A percentile compares a stretch with the other conserved stretches of the same genome.
Evolutionary conservation across 2,113 vertebrate species (phyloP).

Genomic region (Neotoma lepida): DNA sequence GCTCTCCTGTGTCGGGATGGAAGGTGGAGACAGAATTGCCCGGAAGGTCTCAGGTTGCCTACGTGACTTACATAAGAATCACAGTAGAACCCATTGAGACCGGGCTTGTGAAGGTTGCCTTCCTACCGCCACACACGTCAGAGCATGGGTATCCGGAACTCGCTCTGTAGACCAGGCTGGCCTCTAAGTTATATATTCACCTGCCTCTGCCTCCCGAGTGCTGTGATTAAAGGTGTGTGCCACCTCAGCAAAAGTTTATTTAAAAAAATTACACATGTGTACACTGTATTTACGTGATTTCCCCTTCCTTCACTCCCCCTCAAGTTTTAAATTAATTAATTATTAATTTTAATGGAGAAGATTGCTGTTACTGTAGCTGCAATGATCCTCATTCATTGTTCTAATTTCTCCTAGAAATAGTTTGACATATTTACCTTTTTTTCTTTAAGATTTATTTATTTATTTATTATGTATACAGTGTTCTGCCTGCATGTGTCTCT

Average conservation of each 20-base stretch:
- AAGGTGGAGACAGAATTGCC: neutral
- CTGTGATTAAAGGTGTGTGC: neutral
- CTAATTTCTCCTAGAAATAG: neutral
- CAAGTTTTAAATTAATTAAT: neutral
- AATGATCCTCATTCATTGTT: neutral
- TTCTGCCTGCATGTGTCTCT: no score
- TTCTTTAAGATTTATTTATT: no score
- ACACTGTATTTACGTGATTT: neutral
- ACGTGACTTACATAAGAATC: rapidly evolving
- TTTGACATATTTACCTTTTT: neutral
- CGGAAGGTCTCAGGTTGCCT: neutral
- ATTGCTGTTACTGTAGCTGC: neutral
- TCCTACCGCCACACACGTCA: neutral
- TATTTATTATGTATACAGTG: no score
- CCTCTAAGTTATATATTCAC: neutral
- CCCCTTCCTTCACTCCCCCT: neutral
- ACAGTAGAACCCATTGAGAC: neutral
- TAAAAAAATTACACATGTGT: neutral
- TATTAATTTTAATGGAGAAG: neutral
- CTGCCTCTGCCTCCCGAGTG: neutral
- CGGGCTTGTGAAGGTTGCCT: no score
- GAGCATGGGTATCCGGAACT: neutral
- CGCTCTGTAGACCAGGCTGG: neutral
- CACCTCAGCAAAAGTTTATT: neutral
- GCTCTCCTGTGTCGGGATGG: no score